Evolutionary conservation across 2,113 vertebrate genomes (phyloP).

Genomic region (Sciurus niger): DNA sequence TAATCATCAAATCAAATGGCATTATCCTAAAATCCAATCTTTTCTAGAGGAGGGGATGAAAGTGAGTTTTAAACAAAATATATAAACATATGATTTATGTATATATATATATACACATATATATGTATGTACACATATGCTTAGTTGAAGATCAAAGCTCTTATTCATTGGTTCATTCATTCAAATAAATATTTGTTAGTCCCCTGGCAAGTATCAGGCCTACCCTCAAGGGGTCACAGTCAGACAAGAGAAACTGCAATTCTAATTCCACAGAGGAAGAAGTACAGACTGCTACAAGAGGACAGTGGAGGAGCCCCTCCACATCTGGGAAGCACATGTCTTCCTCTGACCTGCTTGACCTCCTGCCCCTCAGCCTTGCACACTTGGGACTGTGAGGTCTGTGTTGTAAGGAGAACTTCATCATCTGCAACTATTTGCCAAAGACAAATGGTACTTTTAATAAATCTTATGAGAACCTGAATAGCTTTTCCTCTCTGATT

Average conservation of each 20-base stretch:
- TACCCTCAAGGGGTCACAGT: background rate
- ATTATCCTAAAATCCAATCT: background rate
- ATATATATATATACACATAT: no score
- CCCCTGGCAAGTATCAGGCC: background rate
- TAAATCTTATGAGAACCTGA: constrained; percentile 36
- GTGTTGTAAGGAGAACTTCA: background rate
- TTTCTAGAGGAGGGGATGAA: background rate
- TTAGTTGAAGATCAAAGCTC: constrained; percentile 19
- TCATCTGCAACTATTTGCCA: background rate
- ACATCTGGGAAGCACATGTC: background rate
- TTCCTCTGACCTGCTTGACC: background rate
- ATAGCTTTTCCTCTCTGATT: constrained; percentile 40
- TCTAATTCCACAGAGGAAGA: background rate
- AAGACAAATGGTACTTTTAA: constrained; percentile 9
- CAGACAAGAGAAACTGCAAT: background rate
- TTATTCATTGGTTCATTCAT: background rate
- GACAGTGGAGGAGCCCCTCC: fast-evolving
- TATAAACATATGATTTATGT: no score
- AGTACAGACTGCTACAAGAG: background rate
- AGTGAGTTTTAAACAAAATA: background rate
- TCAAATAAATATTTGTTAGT: background rate
- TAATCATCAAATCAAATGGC: constrained; percentile 36
- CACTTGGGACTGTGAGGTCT: background rate
- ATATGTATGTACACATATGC: no score
- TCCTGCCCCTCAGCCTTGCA: background rate